A percentile compares a stretch with the other conserved stretches of the same genome.
Conservation (phyloP, 2,113 vertebrate genomes). For the Gymnocephalus cernua region DNA sequence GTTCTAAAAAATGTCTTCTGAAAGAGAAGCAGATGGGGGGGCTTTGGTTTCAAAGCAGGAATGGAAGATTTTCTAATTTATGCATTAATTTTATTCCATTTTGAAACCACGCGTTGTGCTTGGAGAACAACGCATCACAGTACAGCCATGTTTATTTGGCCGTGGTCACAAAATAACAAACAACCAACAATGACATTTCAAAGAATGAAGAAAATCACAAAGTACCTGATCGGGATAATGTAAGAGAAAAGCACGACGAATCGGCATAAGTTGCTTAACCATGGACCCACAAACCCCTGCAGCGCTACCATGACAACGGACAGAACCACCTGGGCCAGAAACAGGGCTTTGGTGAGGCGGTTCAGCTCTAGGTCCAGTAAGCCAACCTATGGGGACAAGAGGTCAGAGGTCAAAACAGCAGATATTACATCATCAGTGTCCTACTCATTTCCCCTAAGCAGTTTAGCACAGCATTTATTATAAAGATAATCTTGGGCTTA, state of each 20-base stretch:
- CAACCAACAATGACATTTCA: background rate
- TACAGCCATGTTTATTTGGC: background rate
- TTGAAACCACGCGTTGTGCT: background rate
- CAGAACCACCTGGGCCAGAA: constrained; percentile 93
- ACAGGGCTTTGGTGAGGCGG: constrained; percentile 95
- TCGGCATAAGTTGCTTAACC: constrained; percentile 95
- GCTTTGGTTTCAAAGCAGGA: background rate
- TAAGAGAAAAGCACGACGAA: constrained; percentile 98
- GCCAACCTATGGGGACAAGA: constrained; percentile 86
- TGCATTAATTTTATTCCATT: background rate
- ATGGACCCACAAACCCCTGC: constrained; percentile 94
- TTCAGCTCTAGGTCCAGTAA: constrained; percentile 96
- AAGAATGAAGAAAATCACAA: constrained; percentile 10
- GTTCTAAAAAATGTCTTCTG: background rate
- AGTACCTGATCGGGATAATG: constrained; percentile 98
- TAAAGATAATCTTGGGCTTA: background rate
- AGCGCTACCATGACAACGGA: constrained; percentile 96
- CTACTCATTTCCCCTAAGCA: background rate
- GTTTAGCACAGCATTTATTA: background rate
- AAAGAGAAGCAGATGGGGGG: constrained; percentile 2
- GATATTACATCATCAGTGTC: background rate
- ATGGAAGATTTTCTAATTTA: background rate
- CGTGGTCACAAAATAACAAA: background rate
- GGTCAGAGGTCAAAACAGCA: constrained; percentile 14
- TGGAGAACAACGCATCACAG: background rate